Evolutionary conservation across 1,140 invertebrate genomes (phyloP).

Genomic region (Rhopalosiphum maidis): DNA sequence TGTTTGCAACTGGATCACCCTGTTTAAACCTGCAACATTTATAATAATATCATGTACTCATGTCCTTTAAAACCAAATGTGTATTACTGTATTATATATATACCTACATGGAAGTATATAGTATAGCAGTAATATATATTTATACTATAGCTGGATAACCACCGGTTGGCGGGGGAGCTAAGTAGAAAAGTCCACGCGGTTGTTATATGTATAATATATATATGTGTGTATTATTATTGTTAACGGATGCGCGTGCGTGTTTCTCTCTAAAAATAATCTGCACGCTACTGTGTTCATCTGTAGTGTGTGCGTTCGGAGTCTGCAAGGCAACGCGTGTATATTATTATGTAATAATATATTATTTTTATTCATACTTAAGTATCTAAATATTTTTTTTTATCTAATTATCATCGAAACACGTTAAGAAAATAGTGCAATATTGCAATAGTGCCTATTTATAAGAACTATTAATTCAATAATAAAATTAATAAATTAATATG

Average conservation of each 20-base stretch:
- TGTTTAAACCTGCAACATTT: too few relatives aligned
- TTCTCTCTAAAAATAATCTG: conserved; percentile 52
- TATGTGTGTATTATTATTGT: background rate
- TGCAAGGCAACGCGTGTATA: background rate
- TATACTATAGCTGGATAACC: background rate
- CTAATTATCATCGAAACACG: background rate
- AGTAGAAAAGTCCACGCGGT: background rate
- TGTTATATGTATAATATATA: background rate
- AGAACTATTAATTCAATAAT: background rate
- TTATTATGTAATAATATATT: background rate
- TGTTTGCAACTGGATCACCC: too few relatives aligned
- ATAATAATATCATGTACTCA: too few relatives aligned
- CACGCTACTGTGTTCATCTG: background rate
- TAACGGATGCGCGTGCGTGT: conserved; percentile 13
- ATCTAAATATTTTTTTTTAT: background rate
- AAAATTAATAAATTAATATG: background rate
- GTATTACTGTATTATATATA: too few relatives aligned
- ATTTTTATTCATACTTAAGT: background rate
- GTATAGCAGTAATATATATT: too few relatives aligned
- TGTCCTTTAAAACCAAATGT: background rate
- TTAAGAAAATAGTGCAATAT: background rate
- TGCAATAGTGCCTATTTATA: too few relatives aligned
- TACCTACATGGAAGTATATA: background rate
- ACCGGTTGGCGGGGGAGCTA: background rate
- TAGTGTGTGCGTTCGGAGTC: background rate